Conservation (phyloP, 37 sponge, comb jelly and placozoan species). For the Diacarnus erythraeanus region DNA sequence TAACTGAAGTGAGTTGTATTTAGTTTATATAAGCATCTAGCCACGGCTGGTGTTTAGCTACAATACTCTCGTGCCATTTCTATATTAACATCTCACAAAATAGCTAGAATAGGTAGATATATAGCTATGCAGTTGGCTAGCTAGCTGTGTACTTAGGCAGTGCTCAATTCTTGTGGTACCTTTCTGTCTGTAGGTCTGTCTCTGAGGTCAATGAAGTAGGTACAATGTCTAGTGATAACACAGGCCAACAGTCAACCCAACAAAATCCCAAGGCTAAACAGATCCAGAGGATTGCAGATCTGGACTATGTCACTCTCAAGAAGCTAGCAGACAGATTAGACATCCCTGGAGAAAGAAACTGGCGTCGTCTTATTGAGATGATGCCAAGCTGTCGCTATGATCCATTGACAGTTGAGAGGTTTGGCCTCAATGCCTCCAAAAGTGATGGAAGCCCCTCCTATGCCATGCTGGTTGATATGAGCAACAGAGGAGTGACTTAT, state of each 20-base stretch:
- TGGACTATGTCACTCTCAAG: slow-evolving; percentile 40
- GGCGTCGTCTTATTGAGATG: slow-evolving; percentile 47
- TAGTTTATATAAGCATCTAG: too few relatives aligned
- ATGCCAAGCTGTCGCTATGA: slow-evolving; percentile 36
- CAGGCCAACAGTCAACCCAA: neutral
- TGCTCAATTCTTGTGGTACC: too few relatives aligned
- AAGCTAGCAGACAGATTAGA: slow-evolving; percentile 46
- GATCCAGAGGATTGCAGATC: slow-evolving; percentile 16
- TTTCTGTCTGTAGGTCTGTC: too few relatives aligned
- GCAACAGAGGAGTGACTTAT: slow-evolving; percentile 54
- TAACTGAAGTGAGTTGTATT: too few relatives aligned
- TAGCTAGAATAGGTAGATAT: too few relatives aligned
- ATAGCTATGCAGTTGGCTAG: too few relatives aligned
- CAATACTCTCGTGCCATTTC: too few relatives aligned
- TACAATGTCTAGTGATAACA: neutral
- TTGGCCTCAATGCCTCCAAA: slow-evolving; percentile 38
- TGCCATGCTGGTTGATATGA: slow-evolving; percentile 62
- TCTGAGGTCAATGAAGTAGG: too few relatives aligned
- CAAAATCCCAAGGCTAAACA: neutral
- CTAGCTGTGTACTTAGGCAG: too few relatives aligned
- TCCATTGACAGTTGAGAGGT: slow-evolving; percentile 31
- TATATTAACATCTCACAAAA: too few relatives aligned
- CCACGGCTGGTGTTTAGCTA: too few relatives aligned
- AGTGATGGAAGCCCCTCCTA: slow-evolving; percentile 73
- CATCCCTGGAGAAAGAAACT: slow-evolving; percentile 26